Base-by-base conservation (phyloP, 30 jellyfish, hydroid and myxozoan species). In the Turritopsis dohrnii region DNA sequence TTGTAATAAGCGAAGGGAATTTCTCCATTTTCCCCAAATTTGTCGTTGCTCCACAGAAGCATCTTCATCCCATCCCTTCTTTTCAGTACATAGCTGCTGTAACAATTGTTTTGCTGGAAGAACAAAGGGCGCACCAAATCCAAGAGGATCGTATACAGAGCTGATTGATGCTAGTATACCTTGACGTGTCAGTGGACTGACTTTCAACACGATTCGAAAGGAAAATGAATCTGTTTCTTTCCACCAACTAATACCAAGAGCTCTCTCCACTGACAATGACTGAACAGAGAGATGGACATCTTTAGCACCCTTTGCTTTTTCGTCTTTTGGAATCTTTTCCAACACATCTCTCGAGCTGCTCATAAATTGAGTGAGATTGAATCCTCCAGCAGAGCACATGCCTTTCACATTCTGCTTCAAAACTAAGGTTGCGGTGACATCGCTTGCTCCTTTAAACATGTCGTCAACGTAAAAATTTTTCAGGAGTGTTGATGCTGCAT, bases 391-490 rank as follows among this genome's bases (percentile, higher is more conserved):
- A 18, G 87, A 82, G 74, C 91, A 84, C 71, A 84, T 75, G 24
- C 31, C 86, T 8, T 84, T 23, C 7, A 53, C 80, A 1, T 82
- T 82, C 52, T 24, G 28, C 3, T 1, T 53, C 17, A 80, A 27
- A 3, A 1, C 3, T 16, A 80, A 21, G 4, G 86, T 71, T 52
- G 73, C 88, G 20, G 84, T 82, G 23, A 54, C 60, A 7, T 27
- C 53, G 23, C 53, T 53, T 24, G 73, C 85, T 52, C 90, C 83
- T 52, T 72, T 83, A 25, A 76, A 74, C 54, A 79, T 29, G 81
- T 89, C 94, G 54, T 89, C 89, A 23, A 89, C 96, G 52, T 89
- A 89, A 53, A 89, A 89, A 75, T 84, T 83, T 1, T 27, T 41
- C 16, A 69, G 21, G 1, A 89, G 88, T 41, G 60, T 41, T 41